phyloP scores from a whole-genome alignment of 1,140 invertebrate genomes.

The Mamestra configurata region DNA sequence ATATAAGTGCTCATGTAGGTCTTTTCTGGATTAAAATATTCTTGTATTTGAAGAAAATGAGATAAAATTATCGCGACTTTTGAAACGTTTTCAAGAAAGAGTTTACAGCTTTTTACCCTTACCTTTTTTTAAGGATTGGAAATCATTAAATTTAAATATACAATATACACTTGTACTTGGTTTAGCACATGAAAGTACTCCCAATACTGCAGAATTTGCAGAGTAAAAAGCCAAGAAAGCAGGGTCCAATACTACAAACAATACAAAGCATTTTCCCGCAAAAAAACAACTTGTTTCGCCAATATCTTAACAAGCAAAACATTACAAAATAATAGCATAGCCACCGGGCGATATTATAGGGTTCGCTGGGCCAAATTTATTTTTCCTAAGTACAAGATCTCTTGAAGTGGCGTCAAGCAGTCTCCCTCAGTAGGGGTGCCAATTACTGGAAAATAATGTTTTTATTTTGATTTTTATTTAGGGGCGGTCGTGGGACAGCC shows the following conservation, averaged over 20 bases:
- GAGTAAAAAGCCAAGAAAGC: neutral
- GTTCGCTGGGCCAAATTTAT: constrained; percentile 66
- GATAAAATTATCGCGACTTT: too few relatives aligned
- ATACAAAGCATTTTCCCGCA: constrained; percentile 28
- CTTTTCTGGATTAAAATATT: too few relatives aligned
- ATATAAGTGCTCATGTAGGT: too few relatives aligned
- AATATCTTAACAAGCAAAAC: constrained; percentile 64
- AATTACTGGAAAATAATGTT: constrained; percentile 84
- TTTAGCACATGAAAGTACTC: too few relatives aligned
- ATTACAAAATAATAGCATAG: constrained; percentile 71
- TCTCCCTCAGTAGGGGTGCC: constrained; percentile 76
- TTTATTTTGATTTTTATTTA: constrained; percentile 84
- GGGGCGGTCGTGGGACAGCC: constrained; percentile 85
- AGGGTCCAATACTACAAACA: neutral
- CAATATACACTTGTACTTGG: too few relatives aligned
- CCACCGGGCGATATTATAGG: constrained; percentile 62
- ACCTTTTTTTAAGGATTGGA: too few relatives aligned
- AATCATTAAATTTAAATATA: too few relatives aligned
- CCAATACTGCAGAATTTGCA: too few relatives aligned
- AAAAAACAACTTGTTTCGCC: constrained; percentile 58
- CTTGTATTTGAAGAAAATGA: too few relatives aligned
- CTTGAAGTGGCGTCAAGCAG: constrained; percentile 77
- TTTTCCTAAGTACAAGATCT: constrained; percentile 84
- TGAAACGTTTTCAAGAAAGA: too few relatives aligned
- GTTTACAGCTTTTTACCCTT: too few relatives aligned